Base-by-base conservation (phyloP, 2,888 invertebrate genomes). In the Drosophila hamatofila region DNA sequence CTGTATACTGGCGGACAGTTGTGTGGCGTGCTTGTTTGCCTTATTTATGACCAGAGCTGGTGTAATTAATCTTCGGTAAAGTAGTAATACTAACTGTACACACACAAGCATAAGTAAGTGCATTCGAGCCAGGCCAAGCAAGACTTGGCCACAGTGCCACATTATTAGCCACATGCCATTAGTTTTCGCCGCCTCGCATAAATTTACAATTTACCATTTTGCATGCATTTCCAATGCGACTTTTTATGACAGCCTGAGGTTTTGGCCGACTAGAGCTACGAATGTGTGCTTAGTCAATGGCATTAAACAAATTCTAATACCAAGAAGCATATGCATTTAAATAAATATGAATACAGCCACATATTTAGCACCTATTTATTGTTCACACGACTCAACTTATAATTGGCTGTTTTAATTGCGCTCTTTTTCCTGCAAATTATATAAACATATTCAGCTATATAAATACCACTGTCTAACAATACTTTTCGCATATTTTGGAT, bases 1-100 rank as follows among this genome's bases (percentile, higher is more conserved):
- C 62, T 69, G 39, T 49, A 8, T 8, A 8, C 39, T 55, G 30
- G 27, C 46, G 27, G 49, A 41, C 39, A 27, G 62, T 65, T 61
- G 58, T 61, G 27, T 76, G 66, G 46, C 52, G 60, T 54, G 76
- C 49, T 57, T 76, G 79, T 80, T 78, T 75, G 83, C 76, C 72
- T 75, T 86, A 84, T 84, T 84, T 84, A 88, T 84, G 89, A 81
- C 76, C 79, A 54, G 27, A 30, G 72, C 75, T 56, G 54, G 81
- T 62, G 84, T 79, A 88, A 84, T 84, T 84, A 84, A 84, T 84
- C 84, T 86, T 88, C 73, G 76, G 76, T 83, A 75, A 76, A 88
- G 79, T 64, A 73, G 83, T 75, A 83, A 72, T 74, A 75, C 73
- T 58, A 63, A 81, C 71, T 61, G 55, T 7, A 37, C 35, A 37